Percentiles rank a stretch among this genome's conserved stretches.
Conservation (phyloP, 1,140 invertebrate species). For the Lepidurus apus region DNA sequence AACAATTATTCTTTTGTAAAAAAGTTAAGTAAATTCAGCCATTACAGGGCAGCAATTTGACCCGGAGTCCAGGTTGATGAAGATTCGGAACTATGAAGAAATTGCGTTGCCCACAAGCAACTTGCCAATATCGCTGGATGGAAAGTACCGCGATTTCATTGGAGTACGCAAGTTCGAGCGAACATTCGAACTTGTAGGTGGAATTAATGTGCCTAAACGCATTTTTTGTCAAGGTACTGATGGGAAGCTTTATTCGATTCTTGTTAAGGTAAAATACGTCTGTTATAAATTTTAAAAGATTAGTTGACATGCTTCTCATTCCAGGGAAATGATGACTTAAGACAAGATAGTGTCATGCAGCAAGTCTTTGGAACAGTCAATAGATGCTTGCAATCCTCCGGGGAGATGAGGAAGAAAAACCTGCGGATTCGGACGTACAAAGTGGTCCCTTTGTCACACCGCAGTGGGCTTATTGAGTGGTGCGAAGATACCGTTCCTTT, state of each 20-base stretch:
- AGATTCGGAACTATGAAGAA: conserved; percentile 40
- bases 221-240: conserved; percentile 73
- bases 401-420: conserved; percentile 65
- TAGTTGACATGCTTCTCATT: conserved; percentile 40
- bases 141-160: conserved; percentile 55
- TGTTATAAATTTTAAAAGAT: not conserved
- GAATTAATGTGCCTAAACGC: conserved; percentile 83
- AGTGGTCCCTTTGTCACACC: conserved; percentile 73
- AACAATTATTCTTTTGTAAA: not conserved
- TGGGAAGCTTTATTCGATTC: conserved; percentile 63
- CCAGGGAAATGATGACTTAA: conserved; percentile 77
- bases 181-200: conserved; percentile 65
- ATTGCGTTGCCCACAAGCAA: conserved; percentile 60
- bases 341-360: conserved; percentile 96
- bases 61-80: conserved; percentile 20
- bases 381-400: conserved; percentile 60
- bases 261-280: conserved; percentile 58
- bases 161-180: conserved; percentile 50
- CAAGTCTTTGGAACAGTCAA: conserved; percentile 84
- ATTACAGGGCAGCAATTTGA: not conserved
- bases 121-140: conserved; percentile 55
- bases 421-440: conserved; percentile 84
- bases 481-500: conserved; percentile 73
- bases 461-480: conserved; percentile 88
- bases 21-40: not conserved